A percentile compares a stretch with the other conserved stretches of the same genome.
Evolutionary conservation across 1,140 invertebrate genomes (phyloP).

Genomic region (Globodera rostochiensis): DNA sequence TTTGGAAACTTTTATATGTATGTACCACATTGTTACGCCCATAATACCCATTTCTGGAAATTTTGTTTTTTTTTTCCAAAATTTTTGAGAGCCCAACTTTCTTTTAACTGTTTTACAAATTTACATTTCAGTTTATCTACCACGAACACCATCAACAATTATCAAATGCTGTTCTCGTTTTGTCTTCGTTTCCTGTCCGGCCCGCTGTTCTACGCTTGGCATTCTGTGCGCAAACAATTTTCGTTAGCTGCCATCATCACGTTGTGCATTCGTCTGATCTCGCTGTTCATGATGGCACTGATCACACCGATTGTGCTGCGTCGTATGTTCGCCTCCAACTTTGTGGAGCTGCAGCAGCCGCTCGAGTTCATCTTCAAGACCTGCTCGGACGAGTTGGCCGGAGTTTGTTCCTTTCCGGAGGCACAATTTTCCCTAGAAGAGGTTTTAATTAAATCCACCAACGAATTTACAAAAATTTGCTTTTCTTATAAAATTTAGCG

Average conservation of each 20-base stretch:
- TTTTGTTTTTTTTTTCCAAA: too few relatives aligned
- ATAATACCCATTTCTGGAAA: too few relatives aligned
- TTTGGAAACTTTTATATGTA: too few relatives aligned
- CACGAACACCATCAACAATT: too few relatives aligned
- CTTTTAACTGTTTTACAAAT: too few relatives aligned
- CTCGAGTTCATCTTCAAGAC: slow-evolving; percentile 52
- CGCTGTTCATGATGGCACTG: not conserved
- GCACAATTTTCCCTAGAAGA: slow-evolving; percentile 39
- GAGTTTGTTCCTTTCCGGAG: slow-evolving; percentile 54
- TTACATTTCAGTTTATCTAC: too few relatives aligned
- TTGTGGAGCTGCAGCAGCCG: slow-evolving; percentile 47
- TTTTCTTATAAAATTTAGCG: too few relatives aligned
- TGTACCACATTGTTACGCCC: too few relatives aligned
- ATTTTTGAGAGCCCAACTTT: too few relatives aligned
- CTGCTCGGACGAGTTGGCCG: slow-evolving; percentile 40
- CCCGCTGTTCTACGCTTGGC: not conserved
- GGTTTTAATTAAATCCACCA: not conserved
- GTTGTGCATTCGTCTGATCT: not conserved
- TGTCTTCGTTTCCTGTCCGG: not conserved
- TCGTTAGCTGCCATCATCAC: not conserved
- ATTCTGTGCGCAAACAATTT: not conserved
- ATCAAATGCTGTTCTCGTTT: not conserved
- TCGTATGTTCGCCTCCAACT: slow-evolving; percentile 34
- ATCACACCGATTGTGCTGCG: slow-evolving; percentile 26
- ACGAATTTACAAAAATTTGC: too few relatives aligned